A percentile compares a stretch with the other conserved stretches of the same genome.
These are phyloP conservation scores for Erythrocercus mccallii DNA, from an alignment of 2,113 vertebrate species.

Conservation along the genomic window DNA sequence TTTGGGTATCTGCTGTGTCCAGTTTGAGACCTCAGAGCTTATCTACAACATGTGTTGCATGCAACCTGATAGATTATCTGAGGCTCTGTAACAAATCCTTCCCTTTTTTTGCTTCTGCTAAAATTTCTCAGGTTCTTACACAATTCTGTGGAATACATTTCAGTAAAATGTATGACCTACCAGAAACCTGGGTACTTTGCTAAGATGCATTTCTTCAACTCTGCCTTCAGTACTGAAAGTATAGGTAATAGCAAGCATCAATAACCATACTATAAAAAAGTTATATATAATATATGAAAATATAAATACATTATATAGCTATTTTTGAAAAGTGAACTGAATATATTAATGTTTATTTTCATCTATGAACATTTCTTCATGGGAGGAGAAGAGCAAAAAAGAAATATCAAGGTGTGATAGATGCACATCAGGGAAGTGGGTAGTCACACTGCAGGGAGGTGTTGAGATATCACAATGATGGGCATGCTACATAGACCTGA, in stretches of 20 bases:
- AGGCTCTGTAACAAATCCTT: neutral
- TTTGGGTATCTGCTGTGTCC: neutral
- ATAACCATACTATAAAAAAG: neutral
- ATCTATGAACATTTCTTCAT: neutral
- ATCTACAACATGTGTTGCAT: neutral
- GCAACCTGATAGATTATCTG: neutral
- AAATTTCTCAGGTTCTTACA: neutral
- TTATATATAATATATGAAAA: neutral
- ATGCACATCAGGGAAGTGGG: constrained; percentile 34
- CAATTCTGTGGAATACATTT: neutral
- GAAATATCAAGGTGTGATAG: constrained; percentile 15
- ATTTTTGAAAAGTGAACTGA: neutral
- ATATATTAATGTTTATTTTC: constrained; percentile 1
- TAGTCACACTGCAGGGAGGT: constrained; percentile 27
- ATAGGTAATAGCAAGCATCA: neutral
- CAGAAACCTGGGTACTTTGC: neutral
- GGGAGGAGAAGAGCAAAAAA: neutral
- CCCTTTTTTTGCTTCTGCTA: neutral
- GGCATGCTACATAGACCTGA: neutral
- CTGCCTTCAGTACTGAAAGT: neutral
- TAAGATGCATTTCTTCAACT: neutral
- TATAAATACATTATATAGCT: neutral
- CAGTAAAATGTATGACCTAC: neutral
- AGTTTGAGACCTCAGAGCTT: neutral
- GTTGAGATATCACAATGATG: neutral